Base-by-base conservation (phyloP, 1,140 invertebrate species). In the Diabrotica virgifera region DNA sequence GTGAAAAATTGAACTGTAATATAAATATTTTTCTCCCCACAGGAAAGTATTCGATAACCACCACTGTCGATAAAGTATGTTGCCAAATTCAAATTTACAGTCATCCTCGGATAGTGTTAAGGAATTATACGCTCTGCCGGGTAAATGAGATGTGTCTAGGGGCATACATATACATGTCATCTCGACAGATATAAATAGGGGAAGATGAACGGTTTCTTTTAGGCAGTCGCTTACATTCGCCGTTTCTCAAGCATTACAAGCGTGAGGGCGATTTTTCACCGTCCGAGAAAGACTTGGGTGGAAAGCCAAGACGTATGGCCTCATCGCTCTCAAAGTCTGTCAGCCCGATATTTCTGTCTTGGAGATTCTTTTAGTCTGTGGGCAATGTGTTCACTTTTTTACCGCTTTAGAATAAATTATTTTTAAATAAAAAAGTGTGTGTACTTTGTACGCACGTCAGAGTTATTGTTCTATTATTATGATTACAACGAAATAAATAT, bases 141-240 rank as follows among this genome's bases (percentile, higher is more conserved):
- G 71, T 73, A 74, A 74, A 74, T 74, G 73, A 74, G 71, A 74
- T 73, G 73, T 74, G 71, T 74, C 73, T 74, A 68, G 69, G 68
- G 66, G 61, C 71, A 69, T 73, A 72, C 73, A 70, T 74, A 74
- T 74, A 74, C 71, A 71, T 74, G 71, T 73, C 74, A 74, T 73
- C 71, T 70, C 60, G 71, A 63, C 71, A 70, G 72, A 72, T 73
- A 75, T 72, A 75, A 75, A 75, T 75, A 67, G 73, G 63, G 24
- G 66, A 69, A 73, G 73, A 75, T 73, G 72, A 75, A 75, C 73
- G 70, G 67, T 73, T 73, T 75, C 72, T 75, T 73, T 75, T 70
- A 70, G 70, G 67, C 67, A 67, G 56, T 70, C 67, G 63, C 70
- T 66, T 72, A 68, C 67, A 71, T 71, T 69, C 66, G 52, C 66